Conservation (phyloP, 2,797 vertebrate genomes). For the Taenioides sp. region DNA sequence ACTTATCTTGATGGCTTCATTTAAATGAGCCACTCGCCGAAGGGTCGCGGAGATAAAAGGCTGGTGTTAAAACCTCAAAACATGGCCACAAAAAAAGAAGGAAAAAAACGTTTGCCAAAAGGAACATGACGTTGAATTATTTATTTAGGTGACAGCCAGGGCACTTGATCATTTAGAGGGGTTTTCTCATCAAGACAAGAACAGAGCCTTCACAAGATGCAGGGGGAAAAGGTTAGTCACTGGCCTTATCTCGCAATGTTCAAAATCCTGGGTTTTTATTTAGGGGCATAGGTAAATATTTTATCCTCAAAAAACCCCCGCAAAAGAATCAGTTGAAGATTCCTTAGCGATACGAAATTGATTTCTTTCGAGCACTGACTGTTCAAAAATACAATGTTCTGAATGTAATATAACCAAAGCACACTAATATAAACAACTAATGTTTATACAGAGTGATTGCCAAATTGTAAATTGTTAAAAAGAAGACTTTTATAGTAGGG, state of each 20-base stretch:
- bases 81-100: slow-evolving; percentile 37
- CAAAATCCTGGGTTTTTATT: background rate
- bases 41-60: slow-evolving; percentile 28
- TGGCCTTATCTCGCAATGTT: background rate
- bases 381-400: too few relatives aligned
- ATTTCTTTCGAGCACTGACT: too few relatives aligned
- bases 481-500: too few relatives aligned
- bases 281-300: too few relatives aligned
- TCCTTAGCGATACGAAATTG: too few relatives aligned
- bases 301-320: too few relatives aligned
- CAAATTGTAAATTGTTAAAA: too few relatives aligned
- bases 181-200: slow-evolving; percentile 55
- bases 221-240: background rate
- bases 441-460: too few relatives aligned
- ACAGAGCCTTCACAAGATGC: slow-evolving; percentile 6
- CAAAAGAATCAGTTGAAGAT: too few relatives aligned
- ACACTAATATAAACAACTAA: too few relatives aligned
- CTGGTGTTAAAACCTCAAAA: slow-evolving; percentile 17
- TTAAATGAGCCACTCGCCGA: slow-evolving; percentile 32
- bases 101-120: slow-evolving; percentile 36
- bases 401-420: too few relatives aligned
- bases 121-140: slow-evolving; percentile 64
- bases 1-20: slow-evolving; percentile 24
- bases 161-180: slow-evolving; percentile 70
- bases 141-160: slow-evolving; percentile 71